Evolutionary conservation across 30 jellyfish, hydroid and myxozoan genomes (phyloP), one percentile per base, ranked within the genome.

Genomic region (Aurelia aurita complex sp. Pacific): DNA sequence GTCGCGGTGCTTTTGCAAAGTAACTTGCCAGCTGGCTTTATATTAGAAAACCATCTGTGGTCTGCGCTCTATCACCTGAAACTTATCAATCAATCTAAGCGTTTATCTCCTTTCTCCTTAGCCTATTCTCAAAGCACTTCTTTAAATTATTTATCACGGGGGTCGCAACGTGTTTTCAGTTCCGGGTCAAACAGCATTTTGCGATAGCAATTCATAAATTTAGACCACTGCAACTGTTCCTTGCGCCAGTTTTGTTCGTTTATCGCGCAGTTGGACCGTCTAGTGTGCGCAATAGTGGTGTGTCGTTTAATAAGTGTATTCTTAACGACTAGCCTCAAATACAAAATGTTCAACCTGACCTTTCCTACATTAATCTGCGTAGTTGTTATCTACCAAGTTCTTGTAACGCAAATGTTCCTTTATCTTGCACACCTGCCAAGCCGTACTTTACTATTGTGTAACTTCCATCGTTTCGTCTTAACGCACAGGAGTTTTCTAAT

Each of bases 41-140:
- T 70, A 82, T 70, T 82, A 46, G 85, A 70, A 72, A 72, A 73
- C 92, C 92, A 82, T 82, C 92, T 82, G 92, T 82, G 92, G 85
- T 82, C 65, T 70, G 85, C 62, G 92, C 62, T 71, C 85, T 70
- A 57, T 72, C 85, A 70, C 92, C 89, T 79, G 89, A 82, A 82
- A 69, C 85, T 72, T 82, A 82, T 82, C 92, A 82, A 82, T 82
- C 92, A 82, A 67, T 64, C 92, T 82, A 33, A 68, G 69, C 83
- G 69, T 81, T 68, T 81, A 55, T 81, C 83, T 74, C 55, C 83
- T 55, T 29, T 81, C 90, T 69, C 53, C 77, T 81, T 66, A 65
- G 81, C 89, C 65, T 77, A 76, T 76, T 18, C 80, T 79, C 80
- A 79, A 79, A 79, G 69, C 61, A 66, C 80, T 17, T 79, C 89